These are phyloP conservation scores for Probaryconus sp. DNA, from an alignment of 1,140 invertebrate species.

Conservation along the genomic window DNA sequence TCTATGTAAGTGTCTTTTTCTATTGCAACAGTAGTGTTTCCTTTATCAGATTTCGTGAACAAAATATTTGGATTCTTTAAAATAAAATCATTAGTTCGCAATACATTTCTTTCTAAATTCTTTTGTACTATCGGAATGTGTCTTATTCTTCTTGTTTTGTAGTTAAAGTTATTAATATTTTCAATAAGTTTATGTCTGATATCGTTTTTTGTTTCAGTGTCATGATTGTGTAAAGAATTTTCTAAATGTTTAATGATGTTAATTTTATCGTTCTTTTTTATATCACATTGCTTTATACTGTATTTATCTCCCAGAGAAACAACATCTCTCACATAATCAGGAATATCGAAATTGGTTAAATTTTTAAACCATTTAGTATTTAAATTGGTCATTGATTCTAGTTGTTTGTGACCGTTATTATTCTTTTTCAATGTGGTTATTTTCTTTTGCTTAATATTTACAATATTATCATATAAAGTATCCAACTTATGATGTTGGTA, in stretches of 20 bases:
- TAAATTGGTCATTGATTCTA: too few relatives aligned
- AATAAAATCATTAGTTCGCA: conserved; percentile 6
- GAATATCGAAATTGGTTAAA: conserved; percentile 6
- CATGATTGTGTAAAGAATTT: conserved; percentile 1
- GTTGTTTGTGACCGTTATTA: too few relatives aligned
- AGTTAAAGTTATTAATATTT: not conserved
- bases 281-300: conserved; percentile 5
- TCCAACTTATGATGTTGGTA: too few relatives aligned
- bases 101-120: not conserved
- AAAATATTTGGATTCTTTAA: conserved; percentile 33
- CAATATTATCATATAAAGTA: too few relatives aligned
- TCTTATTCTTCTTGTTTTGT: conserved; percentile 2
- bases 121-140: not conserved
- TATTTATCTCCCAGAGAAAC: conserved; percentile 41
- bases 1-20: conserved; percentile 28
- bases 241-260: conserved; percentile 14
- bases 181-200: not conserved
- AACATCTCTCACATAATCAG: conserved; percentile 25
- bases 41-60: conserved; percentile 59
- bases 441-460: too few relatives aligned
- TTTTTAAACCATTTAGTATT: conserved; percentile 5
- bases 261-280: conserved; percentile 1
- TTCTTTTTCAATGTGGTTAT: too few relatives aligned
- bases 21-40: conserved; percentile 55
- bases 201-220: not conserved